Conservation (phyloP, 2,888 invertebrate genomes). For the Blastobasis lacticolella region DNA sequence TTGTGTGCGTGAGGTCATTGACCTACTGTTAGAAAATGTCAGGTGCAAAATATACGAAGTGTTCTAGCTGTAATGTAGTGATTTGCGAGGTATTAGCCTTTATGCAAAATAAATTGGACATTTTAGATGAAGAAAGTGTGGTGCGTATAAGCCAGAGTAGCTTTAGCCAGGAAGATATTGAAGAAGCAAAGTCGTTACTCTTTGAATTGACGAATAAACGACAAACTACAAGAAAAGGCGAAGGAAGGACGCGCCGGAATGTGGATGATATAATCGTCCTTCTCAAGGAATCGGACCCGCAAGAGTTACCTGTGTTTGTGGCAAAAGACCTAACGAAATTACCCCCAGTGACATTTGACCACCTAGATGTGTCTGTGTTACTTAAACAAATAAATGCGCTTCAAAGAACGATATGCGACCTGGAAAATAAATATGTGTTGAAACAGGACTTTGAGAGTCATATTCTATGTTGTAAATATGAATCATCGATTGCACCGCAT, state of each 20-base stretch:
- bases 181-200: not conserved
- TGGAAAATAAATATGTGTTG: not conserved
- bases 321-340: not conserved
- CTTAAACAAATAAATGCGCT: not conserved
- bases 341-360: not conserved
- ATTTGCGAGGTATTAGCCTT: not conserved
- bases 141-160: not conserved
- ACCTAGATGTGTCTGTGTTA: not conserved
- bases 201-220: not conserved
- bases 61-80: not conserved
- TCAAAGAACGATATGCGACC: not conserved
- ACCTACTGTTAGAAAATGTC: too few relatives aligned
- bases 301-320: not conserved
- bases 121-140: not conserved
- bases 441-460: not conserved
- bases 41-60: not conserved
- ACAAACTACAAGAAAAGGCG: not conserved
- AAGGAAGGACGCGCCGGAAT: not conserved
- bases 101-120: not conserved
- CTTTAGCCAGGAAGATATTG: not conserved
- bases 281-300: not conserved
- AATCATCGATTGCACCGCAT: too few relatives aligned
- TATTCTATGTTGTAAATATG: too few relatives aligned
- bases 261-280: not conserved
- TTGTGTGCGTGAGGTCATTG: too few relatives aligned